Percentiles rank a stretch among this genome's conserved stretches.
Conservation (phyloP, 1,140 invertebrate genomes). For the Leptinotarsa defecta region DNA sequence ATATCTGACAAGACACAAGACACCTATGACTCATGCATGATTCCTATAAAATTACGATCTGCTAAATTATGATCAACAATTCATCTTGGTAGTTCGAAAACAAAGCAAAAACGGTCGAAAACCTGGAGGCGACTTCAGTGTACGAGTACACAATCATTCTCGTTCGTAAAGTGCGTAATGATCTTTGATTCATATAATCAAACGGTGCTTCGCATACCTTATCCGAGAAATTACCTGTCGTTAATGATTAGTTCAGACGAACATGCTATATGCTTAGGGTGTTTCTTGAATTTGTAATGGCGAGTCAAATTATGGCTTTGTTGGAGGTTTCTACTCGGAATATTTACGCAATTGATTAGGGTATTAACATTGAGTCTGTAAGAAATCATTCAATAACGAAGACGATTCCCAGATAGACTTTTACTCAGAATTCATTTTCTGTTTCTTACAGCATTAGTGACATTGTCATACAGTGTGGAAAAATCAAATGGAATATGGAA, state of each 20-base stretch:
- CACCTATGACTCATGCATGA: too few relatives aligned
- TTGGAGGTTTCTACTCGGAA: too few relatives aligned
- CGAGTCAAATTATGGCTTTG: neutral
- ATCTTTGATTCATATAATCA: conserved; percentile 6
- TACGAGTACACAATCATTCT: neutral
- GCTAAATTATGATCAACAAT: neutral
- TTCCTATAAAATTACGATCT: neutral
- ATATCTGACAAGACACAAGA: too few relatives aligned
- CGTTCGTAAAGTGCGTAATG: neutral
- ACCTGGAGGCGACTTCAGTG: neutral
- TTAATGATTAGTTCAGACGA: neutral
- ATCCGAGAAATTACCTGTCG: neutral
- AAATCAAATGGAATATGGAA: too few relatives aligned
- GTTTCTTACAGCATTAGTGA: too few relatives aligned
- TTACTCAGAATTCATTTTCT: too few relatives aligned
- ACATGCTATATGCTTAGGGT: neutral
- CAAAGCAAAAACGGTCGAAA: neutral
- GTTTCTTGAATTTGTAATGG: conserved; percentile 3
- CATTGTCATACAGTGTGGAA: too few relatives aligned
- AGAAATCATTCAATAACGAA: too few relatives aligned
- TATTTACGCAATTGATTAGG: too few relatives aligned
- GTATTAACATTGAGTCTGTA: too few relatives aligned
- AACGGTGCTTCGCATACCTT: neutral
- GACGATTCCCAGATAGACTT: too few relatives aligned
- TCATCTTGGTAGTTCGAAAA: conserved; percentile 3